Percentiles rank a stretch among this genome's conserved stretches.
phyloP scores from a whole-genome alignment of 2,113 vertebrate species.

The Ivindomyrus marchei region DNA sequence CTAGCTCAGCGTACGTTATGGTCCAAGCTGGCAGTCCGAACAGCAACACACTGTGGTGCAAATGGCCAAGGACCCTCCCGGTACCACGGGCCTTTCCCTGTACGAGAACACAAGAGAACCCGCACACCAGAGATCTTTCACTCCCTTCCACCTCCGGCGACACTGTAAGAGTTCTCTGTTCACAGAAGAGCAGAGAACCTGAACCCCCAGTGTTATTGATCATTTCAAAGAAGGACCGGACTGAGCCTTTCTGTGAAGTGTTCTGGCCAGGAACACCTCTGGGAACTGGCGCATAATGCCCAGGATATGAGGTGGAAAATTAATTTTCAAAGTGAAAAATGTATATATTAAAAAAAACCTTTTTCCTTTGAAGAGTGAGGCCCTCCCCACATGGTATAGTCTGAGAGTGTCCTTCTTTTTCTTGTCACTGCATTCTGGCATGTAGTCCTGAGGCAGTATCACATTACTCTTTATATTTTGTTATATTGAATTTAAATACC shows the following conservation, averaged over 20 bases:
- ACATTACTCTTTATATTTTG: neutral
- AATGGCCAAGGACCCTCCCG: neutral
- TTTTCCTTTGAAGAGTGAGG: neutral
- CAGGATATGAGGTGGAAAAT: neutral
- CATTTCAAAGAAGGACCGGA: neutral
- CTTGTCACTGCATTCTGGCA: neutral
- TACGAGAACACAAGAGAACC: neutral
- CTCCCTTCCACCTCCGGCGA: neutral
- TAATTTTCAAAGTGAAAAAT: neutral
- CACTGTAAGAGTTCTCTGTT: neutral
- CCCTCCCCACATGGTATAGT: neutral
- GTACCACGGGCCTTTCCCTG: neutral
- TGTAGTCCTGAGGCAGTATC: neutral
- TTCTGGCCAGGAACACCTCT: neutral
- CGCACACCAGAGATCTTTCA: neutral
- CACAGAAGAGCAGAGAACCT: neutral
- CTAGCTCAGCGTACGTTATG: neutral
- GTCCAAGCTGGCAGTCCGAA: neutral
- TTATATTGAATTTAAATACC: neutral
- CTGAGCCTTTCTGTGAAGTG: neutral
- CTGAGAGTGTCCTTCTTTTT: neutral
- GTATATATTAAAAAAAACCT: neutral
- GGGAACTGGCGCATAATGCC: neutral
- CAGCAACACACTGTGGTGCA: neutral
- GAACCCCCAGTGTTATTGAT: neutral